Base-by-base conservation (phyloP, 2,888 invertebrate species). In the Chrysomela aeneicollis region DNA sequence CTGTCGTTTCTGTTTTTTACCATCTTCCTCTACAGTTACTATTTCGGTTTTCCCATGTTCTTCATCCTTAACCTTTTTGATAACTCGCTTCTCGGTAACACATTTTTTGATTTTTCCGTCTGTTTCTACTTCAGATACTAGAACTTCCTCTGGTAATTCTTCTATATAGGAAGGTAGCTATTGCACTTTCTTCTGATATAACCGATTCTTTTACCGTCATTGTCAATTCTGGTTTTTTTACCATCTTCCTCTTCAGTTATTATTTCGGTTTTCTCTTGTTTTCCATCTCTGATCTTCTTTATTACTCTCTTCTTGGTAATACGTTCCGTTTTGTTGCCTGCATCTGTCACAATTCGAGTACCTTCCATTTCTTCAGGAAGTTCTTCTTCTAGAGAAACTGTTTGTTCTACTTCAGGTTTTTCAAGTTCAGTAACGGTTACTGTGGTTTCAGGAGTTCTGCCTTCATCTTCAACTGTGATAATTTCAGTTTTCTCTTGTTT, bases 241-340 rank as follows among this genome's bases (percentile, higher is more conserved):
- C 76, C 76, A 66, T 74, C 75, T 59, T 82, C 79, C 71, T 76
- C 73, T 46, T 79, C 73, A 18, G 72, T 72, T 19, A 79, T 73
- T 15, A 79, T 70, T 63, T 75, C 70, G 19, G 77, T 71, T 57
- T 69, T 55, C 70, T 85, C 83, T 46, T 82, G 67, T 59, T 79
- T 79, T 17, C 74, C 76, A 2, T 78, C 82, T 9, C 74, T 75
- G 19, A 72, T 72, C 68, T 79, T 82, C 35, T 79, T 81, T 17
- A 78, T 79, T 0, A 79, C 78, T 19, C 79, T 76, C 61, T 81
- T 83, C 66, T 81, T 83, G 5, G 80, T 75, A 35, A 80, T 79
- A 47, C 71, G 75, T 67, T 63, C 74, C 30, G 60, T 68, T 59
- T 68, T 64, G 15, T 74, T 72, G 22, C 73, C 73, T 51, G 72